Base-by-base conservation (phyloP, 2,888 invertebrate genomes). In the Coremacera marginata region DNA sequence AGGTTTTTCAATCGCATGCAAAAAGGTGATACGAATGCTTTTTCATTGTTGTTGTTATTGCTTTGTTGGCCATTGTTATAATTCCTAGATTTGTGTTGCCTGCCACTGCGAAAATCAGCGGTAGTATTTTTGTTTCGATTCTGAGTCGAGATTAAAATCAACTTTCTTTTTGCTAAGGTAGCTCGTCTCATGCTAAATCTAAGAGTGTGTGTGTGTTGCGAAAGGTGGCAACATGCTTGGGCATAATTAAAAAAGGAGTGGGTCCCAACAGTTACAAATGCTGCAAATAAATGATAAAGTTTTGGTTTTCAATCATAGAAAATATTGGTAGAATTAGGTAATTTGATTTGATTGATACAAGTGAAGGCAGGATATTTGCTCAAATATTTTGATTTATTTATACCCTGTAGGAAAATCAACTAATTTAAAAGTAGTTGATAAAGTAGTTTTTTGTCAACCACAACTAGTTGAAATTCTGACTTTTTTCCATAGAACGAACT, bases 1-100 rank as follows among this genome's bases (percentile, higher is more conserved):
- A 68, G 22, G 22, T 49, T 55, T 55, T 55, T 68, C 44, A 22
- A 68, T 44, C 19, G 68, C 44, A 68, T 68, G 68, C 68, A 49
- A 68, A 25, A 49, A 68, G 51, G 68, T 68, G 68, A 44, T 68
- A 44, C 44, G 19, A 49, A 16, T 19, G 5, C 9, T 14, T 34
- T 65, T n/a, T 16, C 19, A 22, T 37, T 67, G 25, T 19, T 67
- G 49, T 68, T 68, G 31, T 55, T 55, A 19, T 19, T 55, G 55
- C 19, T 11, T 60, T 65, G 34, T 37, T 37, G 37, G n/a, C 37
- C 49, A 44, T 68, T 68, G 68, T 68, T 22, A 68, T 68, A 68
- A 68, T 68, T 44, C 68, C 14, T 65, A 37, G 34, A 68, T 68
- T 37, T 68, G 49, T 44, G 49, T 22, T 49, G 44, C 16, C 3